phyloP scores from a whole-genome alignment of 2,113 vertebrate species.

The Alligator sinensis region DNA sequence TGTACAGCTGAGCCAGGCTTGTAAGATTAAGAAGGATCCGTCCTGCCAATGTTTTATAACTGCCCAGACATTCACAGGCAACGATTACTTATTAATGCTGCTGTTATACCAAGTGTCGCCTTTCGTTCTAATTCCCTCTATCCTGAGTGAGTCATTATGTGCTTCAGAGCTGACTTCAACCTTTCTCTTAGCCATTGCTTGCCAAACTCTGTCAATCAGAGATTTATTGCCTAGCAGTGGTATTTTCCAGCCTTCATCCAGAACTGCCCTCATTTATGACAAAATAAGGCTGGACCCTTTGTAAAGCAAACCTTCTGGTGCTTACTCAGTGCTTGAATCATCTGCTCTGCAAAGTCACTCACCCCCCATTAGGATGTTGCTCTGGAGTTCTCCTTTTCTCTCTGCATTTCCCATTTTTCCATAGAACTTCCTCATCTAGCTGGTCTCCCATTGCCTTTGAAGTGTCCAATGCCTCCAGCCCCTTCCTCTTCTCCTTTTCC shows the following conservation, averaged over 20 bases:
- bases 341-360: constrained; percentile 47
- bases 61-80: constrained; percentile 46
- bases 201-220: constrained; percentile 71
- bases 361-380: neutral
- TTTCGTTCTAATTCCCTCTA: constrained; percentile 63
- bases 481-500: neutral
- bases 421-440: neutral
- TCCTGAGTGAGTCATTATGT: constrained; percentile 66
- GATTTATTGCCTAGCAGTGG: constrained; percentile 73
- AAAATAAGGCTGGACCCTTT: constrained; percentile 40
- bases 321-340: constrained; percentile 53
- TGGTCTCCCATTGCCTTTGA: neutral
- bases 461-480: neutral
- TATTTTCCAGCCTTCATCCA: constrained; percentile 67
- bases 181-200: constrained; percentile 62
- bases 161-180: constrained; percentile 70
- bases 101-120: constrained; percentile 46
- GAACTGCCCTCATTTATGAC: constrained; percentile 27
- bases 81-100: constrained; percentile 47
- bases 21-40: constrained; percentile 26
- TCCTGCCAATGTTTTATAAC: constrained; percentile 65
- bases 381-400: neutral
- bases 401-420: neutral
- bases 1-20: constrained; percentile 43
- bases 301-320: constrained; percentile 5